A percentile compares a stretch with the other conserved stretches of the same genome.
phyloP scores from a whole-genome alignment of 2,888 invertebrate species.

The Myopa testacea region DNA sequence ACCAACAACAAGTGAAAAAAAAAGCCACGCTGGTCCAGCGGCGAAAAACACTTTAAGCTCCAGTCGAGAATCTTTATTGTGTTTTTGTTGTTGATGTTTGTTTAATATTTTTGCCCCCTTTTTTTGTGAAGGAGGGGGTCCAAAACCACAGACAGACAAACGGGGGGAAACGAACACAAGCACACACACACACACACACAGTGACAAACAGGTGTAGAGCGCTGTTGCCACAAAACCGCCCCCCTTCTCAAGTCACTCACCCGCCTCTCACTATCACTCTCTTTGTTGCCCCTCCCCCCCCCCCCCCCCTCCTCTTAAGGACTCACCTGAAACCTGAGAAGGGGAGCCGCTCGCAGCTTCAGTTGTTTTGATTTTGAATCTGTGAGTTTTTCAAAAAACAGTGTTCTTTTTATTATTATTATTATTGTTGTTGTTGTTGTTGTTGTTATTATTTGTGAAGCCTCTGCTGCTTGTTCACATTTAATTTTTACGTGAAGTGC shows the following conservation, averaged over 20 bases:
- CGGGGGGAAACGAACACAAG: background rate
- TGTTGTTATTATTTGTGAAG: background rate
- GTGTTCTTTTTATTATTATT: background rate
- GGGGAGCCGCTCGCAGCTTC: background rate
- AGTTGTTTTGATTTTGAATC: background rate
- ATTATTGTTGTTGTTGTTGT: background rate
- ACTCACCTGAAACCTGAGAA: too few relatives aligned
- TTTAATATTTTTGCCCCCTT: background rate
- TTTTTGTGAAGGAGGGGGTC: background rate
- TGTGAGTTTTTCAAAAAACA: background rate
- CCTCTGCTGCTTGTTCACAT: background rate
- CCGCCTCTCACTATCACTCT: too few relatives aligned
- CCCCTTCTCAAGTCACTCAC: background rate
- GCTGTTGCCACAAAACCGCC: background rate
- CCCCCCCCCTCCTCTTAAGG: too few relatives aligned
- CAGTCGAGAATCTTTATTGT: background rate
- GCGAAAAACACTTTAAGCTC: background rate
- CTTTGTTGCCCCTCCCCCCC: too few relatives aligned
- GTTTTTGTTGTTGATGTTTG: background rate
- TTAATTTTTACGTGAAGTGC: background rate
- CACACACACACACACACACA: background rate
- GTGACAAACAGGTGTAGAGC: background rate
- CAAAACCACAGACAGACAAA: background rate
- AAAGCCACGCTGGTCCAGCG: background rate
- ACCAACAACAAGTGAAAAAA: background rate